A percentile compares a stretch with the other conserved stretches of the same genome.
Conservation (phyloP, 2,797 vertebrate genomes). For the Epinephelus coioides region DNA sequence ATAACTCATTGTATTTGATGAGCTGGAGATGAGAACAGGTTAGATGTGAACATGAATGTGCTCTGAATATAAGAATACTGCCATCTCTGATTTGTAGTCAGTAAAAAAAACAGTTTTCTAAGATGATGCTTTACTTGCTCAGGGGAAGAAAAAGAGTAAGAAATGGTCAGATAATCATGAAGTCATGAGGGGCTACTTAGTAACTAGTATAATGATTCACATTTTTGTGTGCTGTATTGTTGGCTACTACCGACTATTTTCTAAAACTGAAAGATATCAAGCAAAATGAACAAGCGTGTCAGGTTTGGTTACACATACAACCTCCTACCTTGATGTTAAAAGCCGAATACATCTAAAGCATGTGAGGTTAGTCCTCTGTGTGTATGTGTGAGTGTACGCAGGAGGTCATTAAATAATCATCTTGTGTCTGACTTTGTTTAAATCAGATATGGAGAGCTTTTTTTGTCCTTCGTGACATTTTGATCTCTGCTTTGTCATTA, state of each 20-base stretch:
- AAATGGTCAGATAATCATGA: not conserved
- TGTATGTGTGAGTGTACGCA: constrained; percentile 24
- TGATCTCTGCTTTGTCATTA: constrained; percentile 84
- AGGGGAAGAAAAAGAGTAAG: not conserved
- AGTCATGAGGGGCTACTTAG: not conserved
- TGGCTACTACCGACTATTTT: not conserved
- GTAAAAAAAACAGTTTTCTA: not conserved
- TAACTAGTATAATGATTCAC: not conserved
- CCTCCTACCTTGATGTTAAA: constrained; percentile 19
- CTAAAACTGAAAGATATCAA: not conserved
- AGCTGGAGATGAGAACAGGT: no score
- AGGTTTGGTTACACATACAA: constrained; percentile 17
- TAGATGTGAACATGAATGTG: not conserved
- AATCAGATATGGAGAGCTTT: constrained; percentile 78
- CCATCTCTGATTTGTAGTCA: not conserved
- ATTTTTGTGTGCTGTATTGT: not conserved
- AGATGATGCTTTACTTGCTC: not conserved
- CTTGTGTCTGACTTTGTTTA: constrained; percentile 81
- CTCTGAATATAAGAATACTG: not conserved
- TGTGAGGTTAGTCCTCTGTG: constrained; percentile 27
- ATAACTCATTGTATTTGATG: no score
- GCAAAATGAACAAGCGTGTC: not conserved
- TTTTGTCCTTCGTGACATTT: constrained; percentile 83
- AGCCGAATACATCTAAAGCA: constrained; percentile 4
- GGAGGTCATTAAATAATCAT: constrained; percentile 81